phyloP scores from a whole-genome alignment of 2,797 vertebrate species.

The Sardinella longiceps region DNA sequence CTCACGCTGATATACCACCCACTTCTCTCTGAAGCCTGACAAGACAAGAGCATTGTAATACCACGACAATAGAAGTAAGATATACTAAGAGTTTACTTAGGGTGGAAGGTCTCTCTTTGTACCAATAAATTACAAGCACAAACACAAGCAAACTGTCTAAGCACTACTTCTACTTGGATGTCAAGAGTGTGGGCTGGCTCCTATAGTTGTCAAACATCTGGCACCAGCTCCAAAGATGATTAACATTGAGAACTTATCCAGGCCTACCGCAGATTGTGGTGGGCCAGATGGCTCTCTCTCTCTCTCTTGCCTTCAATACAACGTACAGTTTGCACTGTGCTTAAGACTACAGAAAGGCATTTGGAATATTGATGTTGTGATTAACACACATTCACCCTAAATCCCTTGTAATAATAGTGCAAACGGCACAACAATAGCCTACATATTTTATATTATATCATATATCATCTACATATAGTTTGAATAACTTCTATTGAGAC shows the following conservation, averaged over 20 bases:
- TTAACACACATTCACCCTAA: constrained; percentile 7
- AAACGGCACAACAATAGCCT: background rate
- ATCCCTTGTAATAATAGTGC: background rate
- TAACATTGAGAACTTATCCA: constrained; percentile 66
- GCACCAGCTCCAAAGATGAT: constrained; percentile 68
- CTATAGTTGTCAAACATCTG: constrained; percentile 65
- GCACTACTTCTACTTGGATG: background rate
- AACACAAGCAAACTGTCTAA: background rate
- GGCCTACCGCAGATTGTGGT: constrained; percentile 61
- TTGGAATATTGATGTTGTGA: constrained; percentile 18
- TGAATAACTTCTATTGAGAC: background rate
- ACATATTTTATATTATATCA: background rate
- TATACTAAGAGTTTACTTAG: too few relatives aligned
- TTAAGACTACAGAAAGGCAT: constrained; percentile 21
- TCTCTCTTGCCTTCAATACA: constrained; percentile 60
- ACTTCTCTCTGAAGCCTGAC: background rate
- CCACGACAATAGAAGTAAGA: background rate
- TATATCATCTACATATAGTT: background rate
- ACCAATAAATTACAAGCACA: background rate
- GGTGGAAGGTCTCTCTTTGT: background rate
- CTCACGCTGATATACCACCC: background rate
- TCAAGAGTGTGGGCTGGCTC: constrained; percentile 5
- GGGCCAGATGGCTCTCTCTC: constrained; percentile 70
- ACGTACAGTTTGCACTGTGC: constrained; percentile 30
- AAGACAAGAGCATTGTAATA: background rate